phyloP scores from a whole-genome alignment of 2,797 vertebrate species.

The Alosa sapidissima region DNA sequence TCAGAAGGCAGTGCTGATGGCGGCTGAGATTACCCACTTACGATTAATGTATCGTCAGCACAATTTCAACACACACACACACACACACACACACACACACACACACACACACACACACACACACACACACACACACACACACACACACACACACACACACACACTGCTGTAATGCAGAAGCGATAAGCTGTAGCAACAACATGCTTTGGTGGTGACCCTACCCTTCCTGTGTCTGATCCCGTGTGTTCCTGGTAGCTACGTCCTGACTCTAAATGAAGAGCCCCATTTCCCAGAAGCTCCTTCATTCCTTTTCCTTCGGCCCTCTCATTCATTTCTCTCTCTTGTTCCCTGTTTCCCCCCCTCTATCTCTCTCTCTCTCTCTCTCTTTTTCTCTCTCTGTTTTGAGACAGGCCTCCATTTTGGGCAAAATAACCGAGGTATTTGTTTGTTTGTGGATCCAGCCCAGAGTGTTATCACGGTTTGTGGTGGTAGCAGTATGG shows the following conservation, averaged over 20 bases:
- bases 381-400: slow-evolving; percentile 44
- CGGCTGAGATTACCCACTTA: neutral
- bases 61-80: neutral
- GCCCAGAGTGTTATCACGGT: slow-evolving; percentile 51
- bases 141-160: neutral
- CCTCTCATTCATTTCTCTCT: neutral
- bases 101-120: neutral
- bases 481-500: slow-evolving; percentile 50
- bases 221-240: neutral
- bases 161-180: neutral
- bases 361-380: slow-evolving; percentile 15
- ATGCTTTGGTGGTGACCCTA: neutral
- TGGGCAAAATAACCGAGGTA: slow-evolving; percentile 83
- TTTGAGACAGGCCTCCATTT: slow-evolving; percentile 76
- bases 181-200: neutral
- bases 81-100: neutral
- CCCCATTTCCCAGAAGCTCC: neutral
- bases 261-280: neutral
- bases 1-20: neutral
- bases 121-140: neutral
- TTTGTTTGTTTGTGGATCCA: slow-evolving; percentile 62
- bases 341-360: neutral
- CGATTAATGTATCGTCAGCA: neutral
- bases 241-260: neutral
- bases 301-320: neutral